Evolutionary conservation across 2,113 vertebrate species (phyloP).

Genomic region (Daboia siamensis): DNA sequence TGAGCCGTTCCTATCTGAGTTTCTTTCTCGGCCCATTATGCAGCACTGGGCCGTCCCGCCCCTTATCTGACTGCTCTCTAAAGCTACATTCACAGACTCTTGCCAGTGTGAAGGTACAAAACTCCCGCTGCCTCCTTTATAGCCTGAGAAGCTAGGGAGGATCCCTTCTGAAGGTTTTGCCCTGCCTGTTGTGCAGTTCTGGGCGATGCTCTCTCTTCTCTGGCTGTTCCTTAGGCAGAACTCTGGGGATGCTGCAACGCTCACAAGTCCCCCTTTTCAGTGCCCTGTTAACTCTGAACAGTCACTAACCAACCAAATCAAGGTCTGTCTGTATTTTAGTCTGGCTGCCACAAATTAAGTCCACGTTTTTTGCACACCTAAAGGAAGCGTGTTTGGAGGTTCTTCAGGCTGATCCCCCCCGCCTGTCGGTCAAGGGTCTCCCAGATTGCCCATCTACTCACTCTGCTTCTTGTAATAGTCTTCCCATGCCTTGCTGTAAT

Average conservation of each 20-base stretch:
- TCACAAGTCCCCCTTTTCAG: no score
- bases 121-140: no score
- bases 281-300: no score
- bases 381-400: neutral
- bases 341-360: neutral
- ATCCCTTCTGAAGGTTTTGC: no score
- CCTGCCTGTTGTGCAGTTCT: no score
- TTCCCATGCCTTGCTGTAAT: constrained; percentile 95
- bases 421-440: neutral
- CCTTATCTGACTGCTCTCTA: neutral
- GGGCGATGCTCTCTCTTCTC: no score
- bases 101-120: neutral
- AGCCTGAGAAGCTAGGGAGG: no score
- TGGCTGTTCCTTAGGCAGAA: no score
- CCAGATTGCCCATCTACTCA: constrained; percentile 62
- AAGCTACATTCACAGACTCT: neutral
- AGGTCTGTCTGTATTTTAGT: neutral
- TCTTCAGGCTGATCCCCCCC: neutral
- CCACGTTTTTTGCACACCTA: neutral
- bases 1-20: neutral
- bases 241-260: no score
- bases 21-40: no score
- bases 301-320: no score
- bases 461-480: constrained; percentile 92
- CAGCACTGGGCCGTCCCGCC: no score